Evolutionary conservation across 2,888 invertebrate species (phyloP).

Genomic region (Dermolepida albohirtum): DNA sequence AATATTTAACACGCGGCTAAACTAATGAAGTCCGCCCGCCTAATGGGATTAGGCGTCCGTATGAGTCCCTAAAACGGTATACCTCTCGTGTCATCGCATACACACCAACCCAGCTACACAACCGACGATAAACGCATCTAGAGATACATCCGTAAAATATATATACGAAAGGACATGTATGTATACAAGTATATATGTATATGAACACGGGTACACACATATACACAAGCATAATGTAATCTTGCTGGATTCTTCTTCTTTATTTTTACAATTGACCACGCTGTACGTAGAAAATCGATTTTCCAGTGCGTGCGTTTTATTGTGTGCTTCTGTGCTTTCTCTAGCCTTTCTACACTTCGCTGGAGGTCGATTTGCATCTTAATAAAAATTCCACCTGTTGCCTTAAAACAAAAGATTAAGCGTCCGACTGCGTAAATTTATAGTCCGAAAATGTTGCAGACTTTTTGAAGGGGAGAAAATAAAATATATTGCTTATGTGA

Average conservation of each 20-base stretch:
- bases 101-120: neutral
- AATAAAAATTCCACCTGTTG: no score
- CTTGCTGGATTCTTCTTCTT: neutral
- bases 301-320: neutral
- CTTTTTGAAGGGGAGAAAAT: no score
- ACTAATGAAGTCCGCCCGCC: slow-evolving; percentile 58
- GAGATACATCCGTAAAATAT: no score
- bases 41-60: slow-evolving; percentile 54
- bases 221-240: neutral
- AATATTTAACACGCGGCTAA: slow-evolving; percentile 58
- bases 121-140: neutral
- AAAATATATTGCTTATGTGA: no score
- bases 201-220: neutral
- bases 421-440: no score
- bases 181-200: no score
- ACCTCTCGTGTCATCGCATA: slow-evolving; percentile 2
- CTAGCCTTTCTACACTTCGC: no score
- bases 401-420: no score
- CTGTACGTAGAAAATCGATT: slow-evolving; percentile 1
- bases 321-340: no score
- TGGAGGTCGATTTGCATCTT: no score
- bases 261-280: neutral
- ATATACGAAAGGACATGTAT: no score
- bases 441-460: no score
- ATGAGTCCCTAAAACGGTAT: slow-evolving; percentile 5